Percentiles rank a stretch among this genome's conserved stretches.
Evolutionary conservation across 2,113 vertebrate genomes (phyloP).

Genomic region (Orientallactaga bullata): DNA sequence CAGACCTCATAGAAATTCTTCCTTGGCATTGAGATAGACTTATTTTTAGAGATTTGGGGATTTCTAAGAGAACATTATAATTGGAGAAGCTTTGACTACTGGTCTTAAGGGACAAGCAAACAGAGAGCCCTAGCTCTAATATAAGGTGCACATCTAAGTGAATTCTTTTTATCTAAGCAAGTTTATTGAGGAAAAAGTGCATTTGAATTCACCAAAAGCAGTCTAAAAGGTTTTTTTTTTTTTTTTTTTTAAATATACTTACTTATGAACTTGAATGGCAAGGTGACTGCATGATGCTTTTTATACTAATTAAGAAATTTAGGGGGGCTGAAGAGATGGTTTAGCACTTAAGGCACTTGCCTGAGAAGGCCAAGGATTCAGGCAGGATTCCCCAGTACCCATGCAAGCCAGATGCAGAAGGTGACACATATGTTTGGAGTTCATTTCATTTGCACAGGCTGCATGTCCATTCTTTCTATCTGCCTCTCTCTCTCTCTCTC

Average conservation of each 20-base stretch:
- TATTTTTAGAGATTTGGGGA: constrained; percentile 45
- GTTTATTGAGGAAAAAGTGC: neutral
- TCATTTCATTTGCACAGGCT: no score
- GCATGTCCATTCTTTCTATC: no score
- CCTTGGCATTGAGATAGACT: neutral
- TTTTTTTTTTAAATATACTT: constrained; percentile 43
- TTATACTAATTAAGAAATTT: constrained; percentile 4
- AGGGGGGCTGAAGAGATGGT: no score
- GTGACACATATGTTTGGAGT: no score
- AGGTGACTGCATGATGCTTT: neutral
- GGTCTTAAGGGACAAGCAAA: neutral
- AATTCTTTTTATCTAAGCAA: neutral
- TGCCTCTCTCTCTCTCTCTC: no score
- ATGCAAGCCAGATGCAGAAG: no score
- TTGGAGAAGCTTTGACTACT: neutral
- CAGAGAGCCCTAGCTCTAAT: neutral
- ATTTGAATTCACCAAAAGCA: neutral
- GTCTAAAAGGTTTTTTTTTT: neutral
- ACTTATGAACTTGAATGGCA: neutral
- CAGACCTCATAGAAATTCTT: neutral
- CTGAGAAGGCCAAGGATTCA: no score
- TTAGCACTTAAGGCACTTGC: no score
- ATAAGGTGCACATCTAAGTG: neutral
- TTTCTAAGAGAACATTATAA: neutral
- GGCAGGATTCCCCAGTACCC: no score